Percentiles rank a stretch among this genome's conserved stretches.
phyloP scores from a whole-genome alignment of 2,797 vertebrate species.

The Syncerus caffer region DNA sequence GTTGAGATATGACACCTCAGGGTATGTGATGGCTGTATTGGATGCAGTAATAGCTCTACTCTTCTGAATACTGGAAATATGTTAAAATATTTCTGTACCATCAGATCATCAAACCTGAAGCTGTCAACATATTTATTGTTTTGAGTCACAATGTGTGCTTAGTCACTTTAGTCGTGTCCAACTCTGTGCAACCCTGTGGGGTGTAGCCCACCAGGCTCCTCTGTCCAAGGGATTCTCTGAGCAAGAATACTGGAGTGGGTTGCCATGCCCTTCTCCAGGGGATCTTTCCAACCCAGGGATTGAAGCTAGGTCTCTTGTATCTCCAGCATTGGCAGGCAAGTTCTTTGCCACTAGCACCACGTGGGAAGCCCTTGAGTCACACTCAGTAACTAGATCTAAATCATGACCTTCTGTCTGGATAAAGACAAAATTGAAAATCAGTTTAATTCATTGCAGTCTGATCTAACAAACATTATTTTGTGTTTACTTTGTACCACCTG shows the following conservation, averaged over 20 bases:
- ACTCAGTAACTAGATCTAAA: neutral
- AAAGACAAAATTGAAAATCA: neutral
- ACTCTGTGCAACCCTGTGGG: neutral
- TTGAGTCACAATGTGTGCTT: neutral
- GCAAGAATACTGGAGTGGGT: too few relatives aligned
- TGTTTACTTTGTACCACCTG: neutral
- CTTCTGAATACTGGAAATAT: neutral
- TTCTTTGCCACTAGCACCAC: neutral
- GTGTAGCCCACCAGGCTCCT: neutral
- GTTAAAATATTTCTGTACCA: neutral
- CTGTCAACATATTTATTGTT: neutral
- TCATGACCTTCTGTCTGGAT: neutral
- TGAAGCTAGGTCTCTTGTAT: neutral
- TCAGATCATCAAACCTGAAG: neutral
- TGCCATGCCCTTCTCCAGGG: neutral
- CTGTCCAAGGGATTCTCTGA: neutral
- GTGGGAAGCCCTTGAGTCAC: neutral
- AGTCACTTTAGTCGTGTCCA: neutral
- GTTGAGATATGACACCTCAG: neutral
- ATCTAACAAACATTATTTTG: neutral
- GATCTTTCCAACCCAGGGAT: neutral
- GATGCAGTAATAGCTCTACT: neutral
- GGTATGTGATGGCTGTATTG: neutral
- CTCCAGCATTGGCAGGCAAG: neutral
- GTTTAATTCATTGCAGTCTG: neutral